A percentile compares a stretch with the other conserved stretches of the same genome.
These are phyloP conservation scores for Castor canadensis DNA, from an alignment of 2,113 vertebrate species.

Conservation along the genomic window DNA sequence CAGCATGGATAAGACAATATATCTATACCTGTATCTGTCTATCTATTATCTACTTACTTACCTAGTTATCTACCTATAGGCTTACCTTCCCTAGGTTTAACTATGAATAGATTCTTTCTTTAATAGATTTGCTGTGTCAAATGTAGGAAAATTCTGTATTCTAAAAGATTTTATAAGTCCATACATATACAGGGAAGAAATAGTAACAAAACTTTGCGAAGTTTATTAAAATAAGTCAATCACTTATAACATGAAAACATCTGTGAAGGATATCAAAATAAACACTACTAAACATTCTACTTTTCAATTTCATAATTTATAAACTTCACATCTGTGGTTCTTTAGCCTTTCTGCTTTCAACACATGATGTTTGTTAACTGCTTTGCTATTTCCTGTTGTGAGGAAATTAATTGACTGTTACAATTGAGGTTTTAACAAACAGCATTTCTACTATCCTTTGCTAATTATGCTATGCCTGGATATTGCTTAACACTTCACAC, in stretches of 20 bases:
- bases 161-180: background rate
- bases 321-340: constrained; percentile 51
- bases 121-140: background rate
- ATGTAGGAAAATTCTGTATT: background rate
- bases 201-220: constrained; percentile 32
- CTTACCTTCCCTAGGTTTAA: constrained; percentile 7
- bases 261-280: constrained; percentile 24
- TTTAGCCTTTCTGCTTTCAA: constrained; percentile 60
- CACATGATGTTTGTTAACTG: constrained; percentile 76
- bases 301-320: constrained; percentile 39
- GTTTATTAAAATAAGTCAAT: constrained; percentile 28
- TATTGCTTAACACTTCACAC: constrained; percentile 80
- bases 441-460: constrained; percentile 77
- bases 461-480: constrained; percentile 74
- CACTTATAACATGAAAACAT: background rate
- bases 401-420: constrained; percentile 82
- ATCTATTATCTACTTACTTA: too few relatives aligned
- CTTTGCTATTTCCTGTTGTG: constrained; percentile 78
- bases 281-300: constrained; percentile 24
- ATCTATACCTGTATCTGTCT: too few relatives aligned
- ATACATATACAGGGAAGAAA: background rate
- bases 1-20: background rate
- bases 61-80: too few relatives aligned
- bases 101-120: constrained; percentile 14
- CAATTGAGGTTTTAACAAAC: constrained; percentile 77